Conservation (phyloP, 2,797 vertebrate genomes). For the Spinus olivaceus region DNA sequence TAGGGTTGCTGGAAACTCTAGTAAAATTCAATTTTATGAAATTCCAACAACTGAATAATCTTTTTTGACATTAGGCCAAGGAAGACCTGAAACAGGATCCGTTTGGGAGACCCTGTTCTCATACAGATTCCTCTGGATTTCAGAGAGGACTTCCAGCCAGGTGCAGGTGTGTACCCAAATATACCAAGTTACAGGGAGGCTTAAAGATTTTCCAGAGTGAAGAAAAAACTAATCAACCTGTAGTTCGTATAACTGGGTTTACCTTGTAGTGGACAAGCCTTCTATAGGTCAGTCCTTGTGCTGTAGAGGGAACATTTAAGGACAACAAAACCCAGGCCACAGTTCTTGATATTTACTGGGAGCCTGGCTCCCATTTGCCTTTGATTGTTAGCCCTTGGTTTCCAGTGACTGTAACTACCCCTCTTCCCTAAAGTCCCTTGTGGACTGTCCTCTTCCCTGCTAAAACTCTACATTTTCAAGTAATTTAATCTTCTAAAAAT, state of each 20-base stretch:
- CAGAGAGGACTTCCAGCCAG: neutral
- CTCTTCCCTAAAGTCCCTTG: neutral
- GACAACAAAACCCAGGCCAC: neutral
- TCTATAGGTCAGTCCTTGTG: neutral
- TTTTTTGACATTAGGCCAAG: neutral
- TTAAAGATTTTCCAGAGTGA: neutral
- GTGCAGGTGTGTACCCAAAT: neutral
- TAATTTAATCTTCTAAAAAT: neutral
- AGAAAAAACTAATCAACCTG: neutral
- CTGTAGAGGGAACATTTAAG: neutral
- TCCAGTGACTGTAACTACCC: rapidly evolving
- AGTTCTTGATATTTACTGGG: neutral
- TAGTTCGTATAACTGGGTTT: neutral
- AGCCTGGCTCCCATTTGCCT: neutral
- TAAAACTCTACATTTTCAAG: neutral
- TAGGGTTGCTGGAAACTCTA: neutral
- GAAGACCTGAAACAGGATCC: neutral
- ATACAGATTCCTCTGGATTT: neutral
- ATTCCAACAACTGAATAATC: neutral
- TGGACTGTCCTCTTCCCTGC: neutral
- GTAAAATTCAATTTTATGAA: neutral
- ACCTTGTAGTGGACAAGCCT: neutral
- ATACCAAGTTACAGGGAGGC: neutral
- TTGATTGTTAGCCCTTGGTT: neutral
- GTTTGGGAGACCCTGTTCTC: neutral